Base-by-base conservation (phyloP, 2,113 vertebrate species). In the Elanoides forficatus region DNA sequence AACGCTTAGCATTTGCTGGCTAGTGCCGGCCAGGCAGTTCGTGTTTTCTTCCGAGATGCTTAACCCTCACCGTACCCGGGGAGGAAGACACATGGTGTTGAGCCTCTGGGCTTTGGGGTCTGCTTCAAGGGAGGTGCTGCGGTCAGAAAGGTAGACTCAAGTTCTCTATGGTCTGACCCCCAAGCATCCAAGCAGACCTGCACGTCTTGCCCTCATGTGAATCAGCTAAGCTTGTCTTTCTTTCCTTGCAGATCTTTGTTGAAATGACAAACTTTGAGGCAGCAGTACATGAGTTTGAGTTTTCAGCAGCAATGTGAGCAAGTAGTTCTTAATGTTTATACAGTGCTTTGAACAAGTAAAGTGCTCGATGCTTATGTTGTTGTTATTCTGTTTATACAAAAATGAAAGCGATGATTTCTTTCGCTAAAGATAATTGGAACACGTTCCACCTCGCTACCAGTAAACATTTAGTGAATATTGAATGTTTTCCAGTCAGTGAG, bases 181-280 rank as follows among this genome's bases (percentile, higher is more conserved):
- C 42, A n/a, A 47, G 48, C n/a, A 21, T 32, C 50, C 56, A 9
- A 27, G 42, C 42, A 80, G n/a, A 42, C 40, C 48, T 58, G 38
- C 29, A 3, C 2, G 1, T 22, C 52, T 38, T 29, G 11, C 36
- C 18, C 16, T 68, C 16, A 1, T 9, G 30, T 70, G 22, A 9
- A 34, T 32, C 68, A 62, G 27, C 92, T 93, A 32, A 95, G 30
- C 62, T 50, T 85, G 68, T 47, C 63, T 91, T 91, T 93, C 60
- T 86, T 93, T 42, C 94, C 90, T 97, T 97, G 59, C 95, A 99
- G 99, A 89, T 99, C 86, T 99, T 99, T 59, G 98, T 97, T 83
- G 98, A 98, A 65, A 95, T 99, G 94, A 98, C 98, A 32, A 98
- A 94, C 91, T 98, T 99, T 55, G 99, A 99, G 78, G 98, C 98